Evolutionary conservation across 2,113 vertebrate species (phyloP), one percentile per base, ranked within the genome.

Genomic region (Phainopepla nitens): DNA sequence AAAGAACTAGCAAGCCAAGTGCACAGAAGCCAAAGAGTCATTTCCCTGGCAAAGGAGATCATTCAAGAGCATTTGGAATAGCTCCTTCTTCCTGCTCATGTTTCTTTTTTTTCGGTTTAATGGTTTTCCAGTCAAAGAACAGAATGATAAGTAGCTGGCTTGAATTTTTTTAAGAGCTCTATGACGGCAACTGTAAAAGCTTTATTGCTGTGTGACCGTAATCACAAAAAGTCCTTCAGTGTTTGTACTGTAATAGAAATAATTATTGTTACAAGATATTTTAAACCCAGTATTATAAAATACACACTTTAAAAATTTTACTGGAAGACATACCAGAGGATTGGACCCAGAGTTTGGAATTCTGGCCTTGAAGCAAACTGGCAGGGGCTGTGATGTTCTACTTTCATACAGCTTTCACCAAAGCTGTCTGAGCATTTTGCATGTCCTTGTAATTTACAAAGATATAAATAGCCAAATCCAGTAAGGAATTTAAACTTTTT

Each of bases 131-230:
- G 22, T 80, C 6, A 22, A 85, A 82, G 62, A 93, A 95, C 29
- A 65, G 82, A 95, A 97, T 95, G 21, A 57, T 95, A 90, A 94
- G 53, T 72, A 96, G 39, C 12, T 82, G 71, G 61, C 69, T 84
- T 96, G 77, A 94, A 90, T 97, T 93, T 96, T 96, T 97, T 86
- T 87, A 92, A 96, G 78, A 77, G 24, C 8, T 86, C 15, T 33
- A 45, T 76, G 35, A 71, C 93, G 78, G 72, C 69, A 93, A 31
- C 0, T 3, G 31, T 93, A 80, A 94, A 97, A 92, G 69, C 25
- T 94, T 86, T 61, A 85, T 62, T 64, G 20, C 33, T 87, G 31
- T 86, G 70, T 92, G 36, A 42, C 56, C 2, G 6, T 71, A 76
- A 81, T 83, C 56, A 64, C 51, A 41, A 83, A 94, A 93, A 33